Conservation (phyloP, 2,888 invertebrate genomes). For the Pterostichus niger region DNA sequence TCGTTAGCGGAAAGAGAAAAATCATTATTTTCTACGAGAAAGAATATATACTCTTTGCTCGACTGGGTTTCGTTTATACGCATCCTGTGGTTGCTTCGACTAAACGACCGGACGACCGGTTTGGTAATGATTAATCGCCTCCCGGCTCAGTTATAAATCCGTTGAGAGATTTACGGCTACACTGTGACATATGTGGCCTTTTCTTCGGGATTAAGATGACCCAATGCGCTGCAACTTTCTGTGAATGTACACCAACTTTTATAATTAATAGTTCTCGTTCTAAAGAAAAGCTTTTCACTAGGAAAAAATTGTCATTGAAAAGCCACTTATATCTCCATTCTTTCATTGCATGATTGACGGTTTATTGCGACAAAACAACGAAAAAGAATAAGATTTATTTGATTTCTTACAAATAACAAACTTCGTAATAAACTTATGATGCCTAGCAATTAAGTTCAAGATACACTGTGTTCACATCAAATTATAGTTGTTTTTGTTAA, state of each 20-base stretch:
- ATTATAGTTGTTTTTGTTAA: too few relatives aligned
- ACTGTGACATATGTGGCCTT: conserved; percentile 62
- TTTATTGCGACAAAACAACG: not conserved
- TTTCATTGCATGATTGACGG: not conserved
- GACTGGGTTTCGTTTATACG: conserved; percentile 5
- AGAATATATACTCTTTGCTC: not conserved
- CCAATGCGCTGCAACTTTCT: conserved; percentile 48
- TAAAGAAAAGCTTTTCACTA: not conserved
- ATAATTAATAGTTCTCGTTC: conserved; percentile 27
- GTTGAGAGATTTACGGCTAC: conserved; percentile 57
- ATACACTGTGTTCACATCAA: too few relatives aligned
- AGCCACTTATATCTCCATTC: conserved; percentile 14
- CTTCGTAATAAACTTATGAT: too few relatives aligned
- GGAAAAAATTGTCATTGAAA: conserved; percentile 18
- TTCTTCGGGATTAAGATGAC: conserved; percentile 52
- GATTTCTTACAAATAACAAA: too few relatives aligned
- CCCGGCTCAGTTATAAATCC: conserved; percentile 64
- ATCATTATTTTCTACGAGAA: conserved; percentile 43
- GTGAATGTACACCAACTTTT: conserved; percentile 39
- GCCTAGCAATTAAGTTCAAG: too few relatives aligned
- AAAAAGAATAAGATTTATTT: not conserved
- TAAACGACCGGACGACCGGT: conserved; percentile 57
- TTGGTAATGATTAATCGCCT: conserved; percentile 62
- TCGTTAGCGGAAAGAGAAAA: conserved; percentile 55
- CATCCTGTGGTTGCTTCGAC: conserved; percentile 38